These are phyloP conservation scores for Globicephala melas DNA, from an alignment of 2,113 vertebrate genomes.

Conservation along the genomic window DNA sequence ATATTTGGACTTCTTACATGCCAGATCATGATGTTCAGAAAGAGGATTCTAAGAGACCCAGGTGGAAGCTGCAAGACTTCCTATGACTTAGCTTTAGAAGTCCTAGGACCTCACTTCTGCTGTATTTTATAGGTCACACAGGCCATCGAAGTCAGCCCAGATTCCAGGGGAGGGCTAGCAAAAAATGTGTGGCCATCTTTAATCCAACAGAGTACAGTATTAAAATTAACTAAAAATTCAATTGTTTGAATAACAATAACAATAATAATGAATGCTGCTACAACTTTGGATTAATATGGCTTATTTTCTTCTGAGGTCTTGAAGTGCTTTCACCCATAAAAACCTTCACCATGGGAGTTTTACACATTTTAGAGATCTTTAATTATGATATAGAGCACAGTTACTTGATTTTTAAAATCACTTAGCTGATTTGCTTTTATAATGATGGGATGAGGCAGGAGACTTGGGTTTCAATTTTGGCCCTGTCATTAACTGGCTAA, in stretches of 20 bases:
- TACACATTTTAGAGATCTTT: neutral
- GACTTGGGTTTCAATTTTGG: neutral
- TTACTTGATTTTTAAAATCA: neutral
- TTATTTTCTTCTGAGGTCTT: neutral
- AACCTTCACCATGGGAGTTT: neutral
- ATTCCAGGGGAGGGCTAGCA: neutral
- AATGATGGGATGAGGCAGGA: neutral
- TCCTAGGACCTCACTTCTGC: neutral
- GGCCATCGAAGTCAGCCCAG: neutral
- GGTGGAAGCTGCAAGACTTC: neutral
- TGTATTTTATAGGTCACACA: neutral
- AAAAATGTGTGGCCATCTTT: neutral
- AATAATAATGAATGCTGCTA: neutral
- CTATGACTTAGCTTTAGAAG: neutral
- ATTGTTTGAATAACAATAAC: neutral
- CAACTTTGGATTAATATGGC: neutral
- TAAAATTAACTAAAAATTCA: neutral
- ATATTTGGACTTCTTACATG: neutral
- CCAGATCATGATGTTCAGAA: neutral
- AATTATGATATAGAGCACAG: neutral
- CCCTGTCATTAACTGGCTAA: neutral
- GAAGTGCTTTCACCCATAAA: neutral
- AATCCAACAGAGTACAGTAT: neutral
- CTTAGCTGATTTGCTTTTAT: neutral
- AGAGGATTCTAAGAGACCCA: neutral